Base-by-base conservation (phyloP, 2,113 vertebrate species). In the Micronisus gabar region DNA sequence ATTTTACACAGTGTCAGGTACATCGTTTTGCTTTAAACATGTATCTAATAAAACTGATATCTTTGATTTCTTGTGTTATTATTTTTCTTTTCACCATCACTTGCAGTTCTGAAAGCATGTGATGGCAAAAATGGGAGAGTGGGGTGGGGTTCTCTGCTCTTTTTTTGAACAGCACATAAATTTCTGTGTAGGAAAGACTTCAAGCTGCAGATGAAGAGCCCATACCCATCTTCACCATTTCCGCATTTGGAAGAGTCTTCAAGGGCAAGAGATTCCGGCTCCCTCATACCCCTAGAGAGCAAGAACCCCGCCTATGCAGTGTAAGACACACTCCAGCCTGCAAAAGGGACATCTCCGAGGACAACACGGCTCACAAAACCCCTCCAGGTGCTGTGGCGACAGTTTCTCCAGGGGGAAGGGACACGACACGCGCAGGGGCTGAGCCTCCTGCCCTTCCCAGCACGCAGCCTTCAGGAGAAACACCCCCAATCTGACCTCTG, bases 401-500 rank as follows among this genome's bases (percentile, higher is more conserved):
- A 4, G 9, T 15, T 66, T 48, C 4, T 29, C 7, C 5, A 4
- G 30, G 18, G 3, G 3, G 17, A 15, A 27, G 19, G 32, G 48
- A 8, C 32, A 25, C 0, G 0, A n/a, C 34, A 67, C 10, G 15
- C 0, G 5, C 8, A 2, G 0, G 23, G 30, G 23, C 55, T 72
- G 67, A 67, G n/a, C 29, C 11, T 14, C 59, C 26, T 3, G 19
- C 2, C 10, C 38, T 27, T 43, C 40, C 30, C 48, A 52, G 13
- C 7, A 6, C 5, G 3, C 48, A 78, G 30, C 12, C 27, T 4
- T 4, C 45, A 13, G 8, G 16, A 22, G 12, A 52, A 40, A 45
- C 27, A 63, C 0, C 41, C 59, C 7, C 11, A 2, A 6, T 0
- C 0, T 8, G 19, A 66, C 25, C 38, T 48, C 15, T 25, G 13